Evolutionary conservation across 2,888 invertebrate genomes (phyloP), one percentile per base, ranked within the genome.

Genomic region (Synergus gifuensis): DNA sequence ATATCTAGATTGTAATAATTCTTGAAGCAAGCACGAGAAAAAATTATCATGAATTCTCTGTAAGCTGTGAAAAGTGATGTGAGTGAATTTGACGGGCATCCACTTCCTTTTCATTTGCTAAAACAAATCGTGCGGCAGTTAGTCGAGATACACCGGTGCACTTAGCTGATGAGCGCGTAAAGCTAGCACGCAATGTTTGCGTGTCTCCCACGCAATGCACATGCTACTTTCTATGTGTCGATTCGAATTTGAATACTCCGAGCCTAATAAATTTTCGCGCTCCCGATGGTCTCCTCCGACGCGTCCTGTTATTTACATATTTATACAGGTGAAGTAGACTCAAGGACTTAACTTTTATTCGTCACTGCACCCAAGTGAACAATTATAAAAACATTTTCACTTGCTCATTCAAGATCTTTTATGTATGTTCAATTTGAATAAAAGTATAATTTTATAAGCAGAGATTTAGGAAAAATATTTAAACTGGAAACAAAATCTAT

Each of bases 121-220:
- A 90, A 90, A 91, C 89, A 90, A 90, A 91, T 89, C 88, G 87
- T 84, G 84, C 85, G 81, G 85, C 85, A 86, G 87, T 90, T 89
- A 88, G 88, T 83, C 84, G 86, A 86, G 84, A 85, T 85, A 83
- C 85, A 83, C 83, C 85, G 86, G 86, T 89, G 91, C 91, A 91
- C 91, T 91, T 90, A 91, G 91, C 91, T 91, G 91, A 91, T 91
- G 91, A 91, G 87, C 81, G 82, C 89, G 88, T 89, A 86, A 89
- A 84, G 67, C 83, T 85, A 82, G 81, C 84, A 84, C 85, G 85
- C 85, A 83, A 85, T 84, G 86, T 82, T 83, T 85, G 86, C 84
- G 84, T 84, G 86, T 82, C 79, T 82, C 81, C 77, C 84, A 79
- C 80, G 83, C 82, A 9, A 12, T 67, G 42, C 40, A 67, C 40